Conservation (phyloP, 2,797 vertebrate genomes). For the Calcarius lapponicus region DNA sequence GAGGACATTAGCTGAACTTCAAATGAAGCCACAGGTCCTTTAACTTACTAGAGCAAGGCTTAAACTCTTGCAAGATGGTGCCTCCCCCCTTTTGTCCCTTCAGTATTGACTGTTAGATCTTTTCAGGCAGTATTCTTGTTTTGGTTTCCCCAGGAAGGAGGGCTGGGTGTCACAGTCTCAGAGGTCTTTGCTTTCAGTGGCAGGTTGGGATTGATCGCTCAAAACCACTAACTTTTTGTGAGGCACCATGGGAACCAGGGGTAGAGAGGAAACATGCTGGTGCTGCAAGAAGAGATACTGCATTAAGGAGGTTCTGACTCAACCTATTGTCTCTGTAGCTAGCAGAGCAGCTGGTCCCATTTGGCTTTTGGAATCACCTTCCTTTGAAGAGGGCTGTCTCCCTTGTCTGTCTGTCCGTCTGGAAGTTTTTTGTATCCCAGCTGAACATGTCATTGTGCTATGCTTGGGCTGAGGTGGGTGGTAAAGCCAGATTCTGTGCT, state of each 20-base stretch:
- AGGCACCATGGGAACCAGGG: neutral
- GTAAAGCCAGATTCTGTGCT: neutral
- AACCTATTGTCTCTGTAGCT: neutral
- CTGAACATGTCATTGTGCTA: neutral
- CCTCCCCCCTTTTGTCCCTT: neutral
- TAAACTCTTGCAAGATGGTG: neutral
- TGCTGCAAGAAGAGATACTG: neutral
- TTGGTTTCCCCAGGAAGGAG: neutral
- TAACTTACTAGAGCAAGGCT: neutral
- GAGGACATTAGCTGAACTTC: neutral
- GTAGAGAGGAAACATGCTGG: neutral
- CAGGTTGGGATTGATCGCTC: neutral
- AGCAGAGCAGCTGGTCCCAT: neutral
- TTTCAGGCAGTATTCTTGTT: neutral
- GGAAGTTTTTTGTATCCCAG: neutral
- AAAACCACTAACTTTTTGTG: neutral
- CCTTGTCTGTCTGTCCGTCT: slow-evolving; percentile 10
- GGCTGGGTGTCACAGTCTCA: neutral
- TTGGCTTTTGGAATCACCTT: neutral
- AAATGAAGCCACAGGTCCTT: neutral
- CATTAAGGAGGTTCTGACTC: neutral
- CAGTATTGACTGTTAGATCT: neutral
- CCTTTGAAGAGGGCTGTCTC: neutral
- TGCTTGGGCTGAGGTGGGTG: slow-evolving; percentile 33
- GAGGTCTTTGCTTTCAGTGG: neutral